Base-by-base conservation (phyloP, 2,113 vertebrate species). In the Microcebus jonahi region DNA sequence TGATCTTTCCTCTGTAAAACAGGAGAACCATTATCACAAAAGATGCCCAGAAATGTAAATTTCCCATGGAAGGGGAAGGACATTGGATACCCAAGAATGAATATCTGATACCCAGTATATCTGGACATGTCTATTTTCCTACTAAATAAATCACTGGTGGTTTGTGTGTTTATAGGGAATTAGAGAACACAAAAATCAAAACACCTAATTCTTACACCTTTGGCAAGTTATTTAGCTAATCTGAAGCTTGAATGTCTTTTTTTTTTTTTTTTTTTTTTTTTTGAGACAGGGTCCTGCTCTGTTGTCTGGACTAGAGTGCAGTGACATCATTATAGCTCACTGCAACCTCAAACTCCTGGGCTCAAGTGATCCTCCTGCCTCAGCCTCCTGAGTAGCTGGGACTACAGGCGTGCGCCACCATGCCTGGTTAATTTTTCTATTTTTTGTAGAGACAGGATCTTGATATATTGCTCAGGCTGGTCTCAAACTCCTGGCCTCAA, bases 181-280 rank as follows among this genome's bases (percentile, higher is more conserved):
- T 88, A 88, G 13, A 53, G 23, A n/a, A 90, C 71, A 85, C 17
- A 34, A 77, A 63, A 86, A 73, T 70, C 77, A 92, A 88, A 92
- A 94, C 29, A 88, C 67, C n/a, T 83, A 29, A 12, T 39, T 50
- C 17, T 88, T 11, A 61, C 29, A 90, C 12, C 12, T 59, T 80
- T 39, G 29, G 29, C 34, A 77, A 84, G 27, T 77, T 65, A 80
- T 48, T 76, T 86, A 90, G 48, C 57, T 73, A 63, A 71, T 45
- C 6, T 71, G 14, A 80, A 93, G 61, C 42, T 73, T 90, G 36
- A 67, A 81, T 65, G 15, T 67, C 34, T 77, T 70, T 85, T 83
- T 29, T 45, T 39, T 83, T 45, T 45, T 29, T 45, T 39, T 83
- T 45, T 45, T 85, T 83, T 31, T 45, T 59, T 29, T 39, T 29